These are phyloP conservation scores for Balearica regulorum DNA, from an alignment of 2,797 vertebrate species.

Conservation along the genomic window DNA sequence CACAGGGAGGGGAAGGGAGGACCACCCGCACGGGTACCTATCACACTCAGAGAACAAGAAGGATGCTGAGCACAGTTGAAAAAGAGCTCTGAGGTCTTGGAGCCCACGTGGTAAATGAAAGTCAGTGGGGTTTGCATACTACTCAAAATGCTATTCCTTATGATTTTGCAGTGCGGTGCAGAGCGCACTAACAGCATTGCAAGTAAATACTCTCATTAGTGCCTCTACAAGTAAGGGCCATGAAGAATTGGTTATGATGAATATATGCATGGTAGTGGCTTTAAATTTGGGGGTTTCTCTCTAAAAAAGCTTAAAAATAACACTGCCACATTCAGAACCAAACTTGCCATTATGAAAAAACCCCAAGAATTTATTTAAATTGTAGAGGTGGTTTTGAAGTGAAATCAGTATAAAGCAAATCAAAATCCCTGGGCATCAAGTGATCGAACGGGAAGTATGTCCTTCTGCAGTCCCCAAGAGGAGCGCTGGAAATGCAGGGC, in stretches of 20 bases:
- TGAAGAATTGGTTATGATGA: neutral
- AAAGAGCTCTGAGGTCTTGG: neutral
- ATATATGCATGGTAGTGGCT: neutral
- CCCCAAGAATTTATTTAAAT: neutral
- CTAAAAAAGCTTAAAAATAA: neutral
- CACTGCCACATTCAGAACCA: neutral
- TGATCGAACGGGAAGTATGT: fast-evolving
- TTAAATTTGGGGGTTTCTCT: fast-evolving
- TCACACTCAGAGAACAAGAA: too few relatives aligned
- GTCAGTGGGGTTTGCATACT: neutral
- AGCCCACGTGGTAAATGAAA: neutral
- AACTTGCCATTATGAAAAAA: neutral
- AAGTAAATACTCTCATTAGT: neutral
- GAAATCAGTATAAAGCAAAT: neutral
- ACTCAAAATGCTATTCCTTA: neutral
- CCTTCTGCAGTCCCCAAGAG: neutral
- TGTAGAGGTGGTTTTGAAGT: neutral
- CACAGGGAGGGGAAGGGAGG: neutral
- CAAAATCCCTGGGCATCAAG: neutral
- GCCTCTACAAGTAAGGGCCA: neutral
- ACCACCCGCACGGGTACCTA: neutral
- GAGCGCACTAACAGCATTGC: neutral
- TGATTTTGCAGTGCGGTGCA: neutral
- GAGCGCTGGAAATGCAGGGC: neutral
- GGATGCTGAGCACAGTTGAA: neutral